These are phyloP conservation scores for Aquatica leii DNA, from an alignment of 2,888 invertebrate genomes.

Conservation along the genomic window DNA sequence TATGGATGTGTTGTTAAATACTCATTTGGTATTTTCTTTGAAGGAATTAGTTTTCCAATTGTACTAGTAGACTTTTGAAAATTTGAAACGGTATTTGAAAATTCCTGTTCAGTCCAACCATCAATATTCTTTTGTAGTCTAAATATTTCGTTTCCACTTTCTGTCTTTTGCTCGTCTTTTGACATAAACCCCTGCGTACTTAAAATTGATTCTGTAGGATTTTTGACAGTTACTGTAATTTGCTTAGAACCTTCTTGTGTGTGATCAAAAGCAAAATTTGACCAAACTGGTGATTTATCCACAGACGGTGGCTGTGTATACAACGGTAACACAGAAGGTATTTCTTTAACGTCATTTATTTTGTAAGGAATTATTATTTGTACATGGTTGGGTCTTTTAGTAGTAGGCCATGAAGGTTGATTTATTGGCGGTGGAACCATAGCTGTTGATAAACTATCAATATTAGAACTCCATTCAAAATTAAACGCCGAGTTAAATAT, in stretches of 20 bases:
- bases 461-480: constrained; percentile 49
- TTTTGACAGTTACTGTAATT: constrained; percentile 53
- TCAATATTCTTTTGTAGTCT: constrained; percentile 84
- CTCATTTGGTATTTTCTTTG: constrained; percentile 81
- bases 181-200: constrained; percentile 65
- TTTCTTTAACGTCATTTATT: constrained; percentile 45
- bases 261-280: constrained; percentile 52
- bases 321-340: constrained; percentile 40
- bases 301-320: constrained; percentile 53
- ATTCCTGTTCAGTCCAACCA: constrained; percentile 84
- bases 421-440: constrained; percentile 49
- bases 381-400: constrained; percentile 69
- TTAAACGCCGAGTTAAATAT: constrained; percentile 42
- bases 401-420: constrained; percentile 51
- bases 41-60: constrained; percentile 64
- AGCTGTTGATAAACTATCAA: constrained; percentile 43
- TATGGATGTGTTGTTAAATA: constrained; percentile 72
- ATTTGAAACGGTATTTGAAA: constrained; percentile 65
- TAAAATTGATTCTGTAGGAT: constrained; percentile 52
- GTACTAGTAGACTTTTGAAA: constrained; percentile 62
- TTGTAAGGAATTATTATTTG: constrained; percentile 86
- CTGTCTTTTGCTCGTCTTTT: constrained; percentile 44
- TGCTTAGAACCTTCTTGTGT: constrained; percentile 33
- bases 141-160: constrained; percentile 67
- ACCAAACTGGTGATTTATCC: not conserved